These are phyloP conservation scores for Chiridota heheva DNA, from an alignment of 35 echinoderm and acorn worm species.

Conservation along the genomic window DNA sequence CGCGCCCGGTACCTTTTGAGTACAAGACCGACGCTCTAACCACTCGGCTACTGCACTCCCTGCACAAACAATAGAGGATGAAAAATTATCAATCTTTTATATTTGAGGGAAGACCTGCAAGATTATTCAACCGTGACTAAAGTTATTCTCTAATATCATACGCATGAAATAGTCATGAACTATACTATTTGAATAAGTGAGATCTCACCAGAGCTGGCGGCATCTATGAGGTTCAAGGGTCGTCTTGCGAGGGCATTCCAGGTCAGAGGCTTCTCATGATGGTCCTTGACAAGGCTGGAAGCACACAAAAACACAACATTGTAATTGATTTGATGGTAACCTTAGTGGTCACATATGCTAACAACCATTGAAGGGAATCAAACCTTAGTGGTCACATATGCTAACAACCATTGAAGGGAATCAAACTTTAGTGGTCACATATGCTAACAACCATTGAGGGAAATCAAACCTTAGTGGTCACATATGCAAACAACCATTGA, in stretches of 20 bases:
- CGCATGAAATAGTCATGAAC: neutral
- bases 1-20: no score
- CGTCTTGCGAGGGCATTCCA: slow-evolving; percentile 92
- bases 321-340: neutral
- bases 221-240: slow-evolving; percentile 41
- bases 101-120: neutral
- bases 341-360: no score
- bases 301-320: slow-evolving; percentile 3
- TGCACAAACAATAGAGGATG: neutral
- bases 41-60: no score
- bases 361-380: no score
- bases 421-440: no score
- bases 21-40: no score
- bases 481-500: no score
- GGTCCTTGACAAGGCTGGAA: slow-evolving; percentile 62
- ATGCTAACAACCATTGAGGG: no score
- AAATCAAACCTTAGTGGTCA: no score
- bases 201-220: neutral
- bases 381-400: no score
- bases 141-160: neutral
- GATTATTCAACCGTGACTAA: slow-evolving; percentile 8
- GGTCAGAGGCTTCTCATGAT: slow-evolving; percentile 69
- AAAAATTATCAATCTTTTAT: neutral
- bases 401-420: no score
- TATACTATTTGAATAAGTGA: neutral